Percentiles rank a stretch among this genome's conserved stretches.
These are phyloP conservation scores for Eilema depressum DNA, from an alignment of 2,888 invertebrate genomes.

Conservation along the genomic window DNA sequence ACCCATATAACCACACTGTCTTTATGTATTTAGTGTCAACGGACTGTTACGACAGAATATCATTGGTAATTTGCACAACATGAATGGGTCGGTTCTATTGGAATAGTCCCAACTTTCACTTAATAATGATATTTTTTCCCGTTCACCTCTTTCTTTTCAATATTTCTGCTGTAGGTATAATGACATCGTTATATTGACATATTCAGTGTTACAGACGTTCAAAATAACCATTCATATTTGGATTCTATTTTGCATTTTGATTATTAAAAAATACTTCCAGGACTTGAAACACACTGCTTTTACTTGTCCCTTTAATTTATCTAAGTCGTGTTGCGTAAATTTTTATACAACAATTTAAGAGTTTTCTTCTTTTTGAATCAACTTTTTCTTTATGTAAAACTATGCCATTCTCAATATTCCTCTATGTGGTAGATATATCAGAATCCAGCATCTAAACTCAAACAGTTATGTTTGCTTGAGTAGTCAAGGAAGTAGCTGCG, in stretches of 20 bases:
- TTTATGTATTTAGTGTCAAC: conserved; percentile 33
- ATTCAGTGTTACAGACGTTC: neutral
- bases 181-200: neutral
- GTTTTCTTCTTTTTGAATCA: neutral
- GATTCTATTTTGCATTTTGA: no score
- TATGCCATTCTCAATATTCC: neutral
- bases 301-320: neutral
- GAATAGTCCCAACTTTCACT: neutral
- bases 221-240: neutral
- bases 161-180: neutral
- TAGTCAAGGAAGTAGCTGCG: neutral
- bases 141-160: no score
- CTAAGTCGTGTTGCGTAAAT: neutral
- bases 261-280: neutral
- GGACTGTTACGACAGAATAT: conserved; percentile 6
- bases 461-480: neutral
- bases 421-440: neutral
- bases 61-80: neutral
- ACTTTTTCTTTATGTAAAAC: neutral
- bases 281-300: neutral
- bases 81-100: neutral
- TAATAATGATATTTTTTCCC: neutral
- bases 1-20: conserved; percentile 23
- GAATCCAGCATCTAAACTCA: neutral
- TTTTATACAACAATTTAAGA: neutral